These are phyloP conservation scores for Zaprionus lachaisei DNA, from an alignment of 1,140 invertebrate genomes.

Conservation along the genomic window DNA sequence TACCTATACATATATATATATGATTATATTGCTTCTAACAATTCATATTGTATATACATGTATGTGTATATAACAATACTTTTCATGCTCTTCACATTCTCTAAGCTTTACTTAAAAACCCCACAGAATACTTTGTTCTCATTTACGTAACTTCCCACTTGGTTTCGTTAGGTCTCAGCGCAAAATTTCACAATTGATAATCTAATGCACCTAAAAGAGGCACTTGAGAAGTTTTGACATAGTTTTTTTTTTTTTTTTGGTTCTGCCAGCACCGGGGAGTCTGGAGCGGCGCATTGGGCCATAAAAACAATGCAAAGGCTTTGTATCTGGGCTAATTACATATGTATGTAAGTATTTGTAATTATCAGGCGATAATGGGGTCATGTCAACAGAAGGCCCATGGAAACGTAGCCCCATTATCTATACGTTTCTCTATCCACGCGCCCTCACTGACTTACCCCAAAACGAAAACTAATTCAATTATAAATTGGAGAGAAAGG, in stretches of 20 bases:
- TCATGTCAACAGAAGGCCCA: slow-evolving; percentile 68
- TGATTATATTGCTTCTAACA: too few species aligned
- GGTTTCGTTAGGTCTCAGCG: slow-evolving; percentile 7
- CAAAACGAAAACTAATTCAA: slow-evolving; percentile 51
- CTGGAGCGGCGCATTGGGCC: neutral
- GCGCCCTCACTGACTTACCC: neutral
- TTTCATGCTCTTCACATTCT: neutral
- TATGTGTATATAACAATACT: too few species aligned
- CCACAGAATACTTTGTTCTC: slow-evolving; percentile 13
- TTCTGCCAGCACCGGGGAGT: slow-evolving; percentile 8
- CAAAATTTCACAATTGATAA: slow-evolving; percentile 34
- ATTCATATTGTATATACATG: too few species aligned
- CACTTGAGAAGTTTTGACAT: slow-evolving; percentile 54
- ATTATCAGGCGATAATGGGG: slow-evolving; percentile 73
- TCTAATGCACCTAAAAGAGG: slow-evolving; percentile 48
- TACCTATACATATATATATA: too few species aligned
- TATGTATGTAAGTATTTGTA: slow-evolving; percentile 64
- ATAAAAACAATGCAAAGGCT: slow-evolving; percentile 50
- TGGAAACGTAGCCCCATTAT: slow-evolving; percentile 39
- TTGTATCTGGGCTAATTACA: slow-evolving; percentile 64
- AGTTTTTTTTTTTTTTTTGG: slow-evolving; percentile 34
- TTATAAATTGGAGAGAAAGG: slow-evolving; percentile 54
- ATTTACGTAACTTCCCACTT: neutral
- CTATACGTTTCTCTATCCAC: slow-evolving; percentile 25
- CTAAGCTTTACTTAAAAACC: neutral